Evolutionary conservation across 2,113 vertebrate genomes (phyloP).

Genomic region (Channa maculata): DNA sequence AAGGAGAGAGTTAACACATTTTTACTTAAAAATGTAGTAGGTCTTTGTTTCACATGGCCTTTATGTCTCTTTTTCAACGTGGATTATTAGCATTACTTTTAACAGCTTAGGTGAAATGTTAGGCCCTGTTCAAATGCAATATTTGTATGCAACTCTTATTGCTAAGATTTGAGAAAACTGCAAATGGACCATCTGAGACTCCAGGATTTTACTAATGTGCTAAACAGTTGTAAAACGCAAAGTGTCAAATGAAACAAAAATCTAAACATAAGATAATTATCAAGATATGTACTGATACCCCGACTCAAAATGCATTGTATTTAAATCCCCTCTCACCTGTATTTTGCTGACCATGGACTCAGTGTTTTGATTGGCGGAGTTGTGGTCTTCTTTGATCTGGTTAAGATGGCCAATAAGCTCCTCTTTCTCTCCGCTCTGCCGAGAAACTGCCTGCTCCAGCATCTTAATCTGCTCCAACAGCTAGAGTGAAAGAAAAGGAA

Average conservation of each 20-base stretch:
- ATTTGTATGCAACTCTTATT: too few relatives aligned
- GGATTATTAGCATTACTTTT: not conserved
- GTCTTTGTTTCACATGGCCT: not conserved
- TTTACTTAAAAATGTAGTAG: not conserved
- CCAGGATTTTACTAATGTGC: not conserved
- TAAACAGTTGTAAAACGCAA: not conserved
- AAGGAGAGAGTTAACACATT: not conserved
- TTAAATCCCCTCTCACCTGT: constrained; percentile 57
- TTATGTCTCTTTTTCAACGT: not conserved
- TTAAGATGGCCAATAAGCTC: constrained; percentile 79
- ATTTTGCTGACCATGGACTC: constrained; percentile 84
- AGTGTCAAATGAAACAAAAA: too few relatives aligned
- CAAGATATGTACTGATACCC: too few relatives aligned
- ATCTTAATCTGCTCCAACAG: constrained; percentile 78
- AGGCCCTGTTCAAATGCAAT: too few relatives aligned
- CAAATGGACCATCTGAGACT: not conserved
- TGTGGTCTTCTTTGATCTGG: constrained; percentile 81
- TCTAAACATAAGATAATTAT: too few relatives aligned
- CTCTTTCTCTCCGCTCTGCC: constrained; percentile 68
- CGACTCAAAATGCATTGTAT: not conserved
- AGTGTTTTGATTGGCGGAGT: constrained; percentile 71
- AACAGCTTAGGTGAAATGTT: too few relatives aligned
- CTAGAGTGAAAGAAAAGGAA: constrained; percentile 3
- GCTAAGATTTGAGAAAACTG: too few relatives aligned
- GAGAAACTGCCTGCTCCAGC: constrained; percentile 71